Evolutionary conservation across 2,888 invertebrate species (phyloP), one percentile per base, ranked within the genome.

Genomic region (Cataglyphis rosenhaueri): DNA sequence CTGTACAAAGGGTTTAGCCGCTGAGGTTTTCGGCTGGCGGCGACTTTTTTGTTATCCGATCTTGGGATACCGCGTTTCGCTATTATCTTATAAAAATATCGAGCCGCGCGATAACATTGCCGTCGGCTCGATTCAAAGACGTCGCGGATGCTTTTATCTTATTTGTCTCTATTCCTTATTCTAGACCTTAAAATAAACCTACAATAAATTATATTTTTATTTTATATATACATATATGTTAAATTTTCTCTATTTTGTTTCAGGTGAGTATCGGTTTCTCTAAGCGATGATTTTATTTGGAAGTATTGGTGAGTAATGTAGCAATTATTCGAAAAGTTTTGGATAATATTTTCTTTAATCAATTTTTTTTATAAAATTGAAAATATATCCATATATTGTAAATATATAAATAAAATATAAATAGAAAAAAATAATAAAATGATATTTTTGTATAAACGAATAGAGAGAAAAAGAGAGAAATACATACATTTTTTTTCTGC

Each of bases 221-320:
- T 32, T 12, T 52, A n/a, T 3, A 68, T 3, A 21, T 55, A 2
- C 15, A 32, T 0, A 6, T 35, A 6, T 35, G 6, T 35, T 35
- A 35, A 4, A 4, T 44, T 44, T 3, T 44, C 44, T 44, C 4
- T 52, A 18, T 64, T 87, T 86, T 85, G 73, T 87, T 87, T 65
- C 81, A 86, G 87, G 87, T 87, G 85, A 87, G 87, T 85, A 66
- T 48, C 79, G 65, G 38, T 76, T 70, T 0, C 18, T 35, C 21
- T 5, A 35, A 55, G 8, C 15, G 35, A 12, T 21, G 10, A 10
- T n/a, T 4, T 6, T 1, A 8, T 21, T 55, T 70, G 21, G 21
- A 21, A 3, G 3, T 6, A 9, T 55, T 29, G 70, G 70, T 70
- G 15, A 57, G 55, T 70, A 9, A 35, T 70, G 25, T n/a, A 15